These are phyloP conservation scores for Seira sanloemensis DNA, from an alignment of 2,888 invertebrate genomes.

Conservation along the genomic window DNA sequence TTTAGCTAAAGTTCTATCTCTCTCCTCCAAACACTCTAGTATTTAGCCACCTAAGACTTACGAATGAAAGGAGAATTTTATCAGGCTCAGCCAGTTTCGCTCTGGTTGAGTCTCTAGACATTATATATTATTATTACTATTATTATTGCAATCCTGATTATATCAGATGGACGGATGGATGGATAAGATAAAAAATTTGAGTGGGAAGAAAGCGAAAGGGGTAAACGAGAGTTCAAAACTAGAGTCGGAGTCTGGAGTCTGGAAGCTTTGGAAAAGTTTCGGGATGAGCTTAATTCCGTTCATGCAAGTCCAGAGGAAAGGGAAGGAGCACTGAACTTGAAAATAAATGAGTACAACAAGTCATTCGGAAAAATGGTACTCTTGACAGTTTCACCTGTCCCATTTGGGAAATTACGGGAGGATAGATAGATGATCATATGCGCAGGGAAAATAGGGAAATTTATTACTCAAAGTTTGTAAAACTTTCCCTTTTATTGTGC, in stretches of 20 bases:
- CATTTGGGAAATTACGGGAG: slow-evolving; percentile 50
- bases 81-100: no score
- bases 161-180: neutral
- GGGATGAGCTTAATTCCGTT: neutral
- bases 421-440: neutral
- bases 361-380: slow-evolving; percentile 53
- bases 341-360: slow-evolving; percentile 54
- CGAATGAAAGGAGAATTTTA: no score
- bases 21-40: no score
- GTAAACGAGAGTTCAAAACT: no score
- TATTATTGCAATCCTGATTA: neutral
- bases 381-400: slow-evolving; percentile 60
- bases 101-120: no score
- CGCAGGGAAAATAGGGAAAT: neutral
- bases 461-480: neutral
- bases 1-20: no score
- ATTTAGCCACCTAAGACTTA: no score
- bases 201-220: no score
- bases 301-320: neutral
- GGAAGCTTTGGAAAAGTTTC: neutral
- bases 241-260: no score
- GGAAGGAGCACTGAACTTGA: slow-evolving; percentile 23
- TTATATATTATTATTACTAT: neutral
- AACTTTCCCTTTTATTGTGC: slow-evolving; percentile 1
- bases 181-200: neutral